Evolutionary conservation across 2,888 invertebrate species (phyloP), one percentile per base, ranked within the genome.

Genomic region (Eumerus sabulonum): DNA sequence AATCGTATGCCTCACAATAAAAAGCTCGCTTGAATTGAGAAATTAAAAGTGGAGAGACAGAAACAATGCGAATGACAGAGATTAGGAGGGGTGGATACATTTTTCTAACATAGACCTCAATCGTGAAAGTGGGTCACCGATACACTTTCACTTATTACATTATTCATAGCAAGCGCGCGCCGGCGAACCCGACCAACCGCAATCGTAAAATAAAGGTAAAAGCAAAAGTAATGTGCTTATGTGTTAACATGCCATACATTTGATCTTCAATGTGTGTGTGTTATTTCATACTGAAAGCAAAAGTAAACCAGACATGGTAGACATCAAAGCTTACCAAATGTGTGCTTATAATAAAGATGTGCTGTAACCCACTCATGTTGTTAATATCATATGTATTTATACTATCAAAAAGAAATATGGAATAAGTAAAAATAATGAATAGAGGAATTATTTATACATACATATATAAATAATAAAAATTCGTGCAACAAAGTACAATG

Each of bases 111-210:
- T 95, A 95, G 95, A 95, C 95, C 95, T 95, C 94, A 94, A 95
- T 95, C 93, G 92, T 92, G 93, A 94, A 95, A 95, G 95, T 95
- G 93, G 95, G 95, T 95, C 95, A 94, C 92, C 92, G 91, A 92
- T 91, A 94, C 93, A 94, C 94, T 94, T 94, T 94, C 94, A 94
- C 94, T 94, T 93, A 93, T 94, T 93, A 93, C 93, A 93, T 93
- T 92, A 93, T 92, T 86, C 85, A 86, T 74, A 60, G 57, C 51
- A 63, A 74, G 74, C 74, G 79, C 82, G 82, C 82, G 83, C 82
- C 76, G 81, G 82, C 82, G 63, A 74, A 74, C 79, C 73, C 82
- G 81, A 76, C 62, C 73, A 76, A 79, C 76, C 76, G 54, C 73
- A 76, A 66, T 51, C 82, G 84, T 85, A 50, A 63, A 70, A 53